Percentiles rank a stretch among this genome's conserved stretches.
phyloP scores from a whole-genome alignment of 2,888 invertebrate genomes.

The Perdita meconis region DNA sequence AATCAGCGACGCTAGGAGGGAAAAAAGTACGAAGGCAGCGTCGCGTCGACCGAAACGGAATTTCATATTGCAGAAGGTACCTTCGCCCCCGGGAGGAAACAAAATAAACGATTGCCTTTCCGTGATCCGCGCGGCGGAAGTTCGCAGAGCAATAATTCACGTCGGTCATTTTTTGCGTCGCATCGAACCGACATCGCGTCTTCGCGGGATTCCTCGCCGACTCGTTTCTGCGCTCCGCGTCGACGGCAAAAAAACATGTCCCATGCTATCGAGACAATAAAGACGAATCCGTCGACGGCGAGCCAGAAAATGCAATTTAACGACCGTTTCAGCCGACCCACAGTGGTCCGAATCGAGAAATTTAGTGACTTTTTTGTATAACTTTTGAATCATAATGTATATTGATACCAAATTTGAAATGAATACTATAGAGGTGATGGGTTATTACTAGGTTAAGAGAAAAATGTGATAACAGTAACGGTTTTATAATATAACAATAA shows the following conservation, averaged over 20 bases:
- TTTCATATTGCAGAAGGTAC: slow-evolving; percentile 28
- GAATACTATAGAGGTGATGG: no score
- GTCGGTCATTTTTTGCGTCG: background rate
- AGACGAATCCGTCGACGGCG: background rate
- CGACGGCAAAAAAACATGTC: background rate
- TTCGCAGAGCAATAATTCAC: slow-evolving; percentile 27
- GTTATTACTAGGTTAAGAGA: no score
- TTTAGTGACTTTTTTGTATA: no score
- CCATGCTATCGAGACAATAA: no score
- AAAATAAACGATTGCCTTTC: slow-evolving; percentile 33
- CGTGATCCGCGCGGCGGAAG: slow-evolving; percentile 8
- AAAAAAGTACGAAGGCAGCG: no score
- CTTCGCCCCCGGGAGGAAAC: slow-evolving; percentile 8
- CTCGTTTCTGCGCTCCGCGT: slow-evolving; percentile 5
- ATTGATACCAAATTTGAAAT: no score
- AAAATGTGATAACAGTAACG: no score
- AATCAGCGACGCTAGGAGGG: background rate
- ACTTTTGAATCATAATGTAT: no score
- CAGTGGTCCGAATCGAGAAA: no score
- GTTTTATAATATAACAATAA: no score
- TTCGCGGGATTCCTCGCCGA: background rate
- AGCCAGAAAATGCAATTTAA: background rate
- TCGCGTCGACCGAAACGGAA: slow-evolving; percentile 2
- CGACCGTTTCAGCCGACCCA: background rate
- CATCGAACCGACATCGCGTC: slow-evolving; percentile 4